A percentile compares a stretch with the other conserved stretches of the same genome.
phyloP scores from a whole-genome alignment of 2,888 invertebrate species.

The Chirona hameri region DNA sequence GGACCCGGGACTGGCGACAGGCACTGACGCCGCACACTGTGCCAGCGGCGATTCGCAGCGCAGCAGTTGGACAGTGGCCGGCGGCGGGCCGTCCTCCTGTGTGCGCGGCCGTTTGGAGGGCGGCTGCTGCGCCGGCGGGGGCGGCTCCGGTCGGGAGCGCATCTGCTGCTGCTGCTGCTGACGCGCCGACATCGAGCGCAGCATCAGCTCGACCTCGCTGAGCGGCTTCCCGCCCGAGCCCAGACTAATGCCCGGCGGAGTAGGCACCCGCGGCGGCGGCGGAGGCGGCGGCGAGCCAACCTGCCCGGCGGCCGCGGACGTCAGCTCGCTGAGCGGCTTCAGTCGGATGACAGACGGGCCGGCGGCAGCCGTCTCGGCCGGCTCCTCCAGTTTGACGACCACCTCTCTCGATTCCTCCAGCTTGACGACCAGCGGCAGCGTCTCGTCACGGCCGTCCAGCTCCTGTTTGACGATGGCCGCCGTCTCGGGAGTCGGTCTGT shows the following conservation, averaged over 20 bases:
- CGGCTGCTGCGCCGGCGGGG: not conserved
- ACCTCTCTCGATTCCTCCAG: not conserved
- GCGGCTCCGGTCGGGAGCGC: not conserved
- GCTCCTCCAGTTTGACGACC: not conserved
- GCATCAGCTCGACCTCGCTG: constrained; percentile 3
- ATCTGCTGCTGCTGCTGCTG: not conserved
- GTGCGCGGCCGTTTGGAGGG: too few relatives aligned
- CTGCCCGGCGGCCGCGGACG: not conserved
- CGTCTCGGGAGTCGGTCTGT: not conserved
- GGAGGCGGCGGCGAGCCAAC: constrained; percentile 5
- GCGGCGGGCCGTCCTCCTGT: too few relatives aligned
- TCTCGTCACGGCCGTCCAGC: not conserved
- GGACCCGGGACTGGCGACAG: too few relatives aligned
- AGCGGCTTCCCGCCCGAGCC: not conserved
- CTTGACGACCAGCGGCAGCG: not conserved
- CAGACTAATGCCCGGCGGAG: constrained; percentile 33
- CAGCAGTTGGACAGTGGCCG: too few relatives aligned
- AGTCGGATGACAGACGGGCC: not conserved
- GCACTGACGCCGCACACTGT: too few relatives aligned
- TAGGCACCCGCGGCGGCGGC: constrained; percentile 23
- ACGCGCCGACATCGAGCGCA: not conserved
- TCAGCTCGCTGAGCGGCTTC: constrained; percentile 24
- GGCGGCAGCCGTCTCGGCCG: not conserved
- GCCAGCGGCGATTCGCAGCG: too few relatives aligned
- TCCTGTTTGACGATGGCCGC: not conserved